These are phyloP conservation scores for Lutjanus argentimaculatus DNA, from an alignment of 2,797 vertebrate genomes.

Conservation along the genomic window DNA sequence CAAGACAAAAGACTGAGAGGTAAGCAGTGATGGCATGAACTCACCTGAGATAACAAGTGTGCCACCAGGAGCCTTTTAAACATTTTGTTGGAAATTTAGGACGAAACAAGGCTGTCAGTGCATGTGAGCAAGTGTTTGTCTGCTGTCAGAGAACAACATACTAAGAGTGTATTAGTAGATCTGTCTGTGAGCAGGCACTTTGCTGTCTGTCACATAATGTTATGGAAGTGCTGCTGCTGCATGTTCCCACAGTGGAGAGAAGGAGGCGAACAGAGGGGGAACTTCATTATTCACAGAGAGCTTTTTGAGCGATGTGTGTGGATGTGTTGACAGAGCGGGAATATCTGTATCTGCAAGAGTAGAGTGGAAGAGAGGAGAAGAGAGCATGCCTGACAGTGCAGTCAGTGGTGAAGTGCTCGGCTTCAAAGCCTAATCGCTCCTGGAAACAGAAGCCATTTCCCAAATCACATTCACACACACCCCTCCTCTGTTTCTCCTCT, in stretches of 20 bases:
- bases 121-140: conserved; percentile 41
- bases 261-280: conserved; percentile 52
- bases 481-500: conserved; percentile 46
- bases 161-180: conserved; percentile 31
- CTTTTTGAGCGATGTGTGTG: conserved; percentile 68
- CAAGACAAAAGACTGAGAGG: conserved; percentile 74
- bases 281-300: conserved; percentile 81
- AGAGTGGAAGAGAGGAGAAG: conserved; percentile 49
- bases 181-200: conserved; percentile 61
- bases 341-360: conserved; percentile 63
- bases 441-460: conserved; percentile 83
- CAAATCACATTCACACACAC: conserved; percentile 65
- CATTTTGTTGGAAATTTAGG: conserved; percentile 9
- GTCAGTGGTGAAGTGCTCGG: conserved; percentile 73
- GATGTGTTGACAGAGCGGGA: conserved; percentile 72
- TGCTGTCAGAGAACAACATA: conserved; percentile 41
- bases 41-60: conserved; percentile 62
- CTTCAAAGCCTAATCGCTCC: conserved; percentile 81
- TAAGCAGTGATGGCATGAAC: conserved; percentile 54
- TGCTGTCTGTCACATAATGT: conserved; percentile 73
- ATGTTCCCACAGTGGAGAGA: conserved; percentile 63
- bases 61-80: conserved; percentile 37
- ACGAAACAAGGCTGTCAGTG: conserved; percentile 13
- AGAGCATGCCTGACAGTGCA: conserved; percentile 70
- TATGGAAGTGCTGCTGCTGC: conserved; percentile 64